phyloP scores from a whole-genome alignment of 1,140 invertebrate genomes.

The Trichonephila clavipes region DNA sequence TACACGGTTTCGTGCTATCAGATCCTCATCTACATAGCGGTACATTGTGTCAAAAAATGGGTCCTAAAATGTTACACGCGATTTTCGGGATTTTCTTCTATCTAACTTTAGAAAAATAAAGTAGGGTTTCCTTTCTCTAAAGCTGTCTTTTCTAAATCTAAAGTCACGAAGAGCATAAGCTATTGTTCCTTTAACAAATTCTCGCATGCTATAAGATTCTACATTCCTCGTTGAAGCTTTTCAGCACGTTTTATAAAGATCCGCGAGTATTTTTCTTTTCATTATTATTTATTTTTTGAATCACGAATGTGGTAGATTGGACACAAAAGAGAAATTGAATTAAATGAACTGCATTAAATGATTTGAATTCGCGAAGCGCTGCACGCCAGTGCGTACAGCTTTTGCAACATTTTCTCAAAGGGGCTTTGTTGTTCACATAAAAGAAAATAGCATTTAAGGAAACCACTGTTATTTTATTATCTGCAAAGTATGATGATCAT shows the following conservation, averaged over 20 bases:
- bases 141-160: background rate
- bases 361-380: background rate
- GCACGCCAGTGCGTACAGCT: background rate
- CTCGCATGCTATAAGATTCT: background rate
- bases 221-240: background rate
- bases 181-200: background rate
- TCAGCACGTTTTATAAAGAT: slow-evolving; percentile 21
- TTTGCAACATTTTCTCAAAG: too few relatives aligned
- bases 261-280: background rate
- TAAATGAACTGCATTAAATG: background rate
- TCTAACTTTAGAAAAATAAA: slow-evolving; percentile 31
- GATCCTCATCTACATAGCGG: slow-evolving; percentile 30
- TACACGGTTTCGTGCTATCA: background rate
- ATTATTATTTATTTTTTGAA: background rate
- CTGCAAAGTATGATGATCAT: too few relatives aligned
- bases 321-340: background rate
- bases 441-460: too few relatives aligned
- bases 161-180: background rate
- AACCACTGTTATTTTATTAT: too few relatives aligned
- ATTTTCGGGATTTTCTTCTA: background rate
- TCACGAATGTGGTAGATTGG: background rate
- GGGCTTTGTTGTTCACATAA: too few relatives aligned
- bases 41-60: slow-evolving; percentile 35
- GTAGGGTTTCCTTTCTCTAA: slow-evolving; percentile 15
- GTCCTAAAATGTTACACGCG: slow-evolving; percentile 12